Evolutionary conservation across 2,888 invertebrate genomes (phyloP), one percentile per base, ranked within the genome.

Genomic region (Tholera decimalis): DNA sequence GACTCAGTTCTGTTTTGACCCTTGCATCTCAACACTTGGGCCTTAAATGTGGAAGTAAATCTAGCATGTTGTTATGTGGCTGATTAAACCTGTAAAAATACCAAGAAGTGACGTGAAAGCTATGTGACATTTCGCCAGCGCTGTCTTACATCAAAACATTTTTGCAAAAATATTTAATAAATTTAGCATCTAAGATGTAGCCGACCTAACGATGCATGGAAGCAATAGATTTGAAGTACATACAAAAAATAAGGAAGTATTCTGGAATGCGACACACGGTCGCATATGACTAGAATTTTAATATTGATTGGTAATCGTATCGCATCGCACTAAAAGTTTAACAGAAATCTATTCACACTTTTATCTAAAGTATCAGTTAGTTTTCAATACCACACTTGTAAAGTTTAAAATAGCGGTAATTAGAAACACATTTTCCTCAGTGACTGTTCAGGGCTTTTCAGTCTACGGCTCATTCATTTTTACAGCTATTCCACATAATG

Each of bases 361-460:
- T 33, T 24, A 8, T 24, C 22, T 24, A 44, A 15, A 44, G 7
- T 2, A 3, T 44, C 8, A 24, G 15, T 3, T 24, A 37, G n/a
- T 44, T 18, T 47, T 47, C 47, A 47, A 47, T 26, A 28, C 30
- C 28, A 28, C n/a, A 9, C 9, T 4, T 9, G 28, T n/a, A 13
- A 28, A 22, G 1, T n/a, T 35, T 20, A 62, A 51, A 69, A 69
- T 33, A 33, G 18, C 33, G 13, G 15, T n/a, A 24, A 59, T 56
- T 63, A 56, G 2, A 33, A 28, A 28, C 3, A 50, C 22, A 9
- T 58, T 51, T 24, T 26, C 15, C 11, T 24, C 22, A n/a, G 18
- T 24, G 11, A 39, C 1, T 7, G 54, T 58, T 58, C 73, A 61
- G 54, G 37, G 57, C 15, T 41, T 60, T 53, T 60, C 56, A 66